These are phyloP conservation scores for Heteromormyrus szaboi DNA, from an alignment of 2,797 vertebrate species.

Conservation along the genomic window DNA sequence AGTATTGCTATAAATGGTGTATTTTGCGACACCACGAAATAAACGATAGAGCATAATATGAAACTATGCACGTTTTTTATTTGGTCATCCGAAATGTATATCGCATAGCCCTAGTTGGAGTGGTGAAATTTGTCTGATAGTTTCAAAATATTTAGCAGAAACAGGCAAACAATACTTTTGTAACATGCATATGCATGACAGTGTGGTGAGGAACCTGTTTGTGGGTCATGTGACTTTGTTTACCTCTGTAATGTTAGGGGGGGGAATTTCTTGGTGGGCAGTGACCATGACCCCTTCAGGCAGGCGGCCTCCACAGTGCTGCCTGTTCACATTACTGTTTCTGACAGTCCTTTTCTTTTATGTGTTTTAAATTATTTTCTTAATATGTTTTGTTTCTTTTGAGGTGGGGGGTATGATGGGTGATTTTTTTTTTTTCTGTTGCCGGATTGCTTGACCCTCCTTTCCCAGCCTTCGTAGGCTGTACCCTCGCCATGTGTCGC, in stretches of 20 bases:
- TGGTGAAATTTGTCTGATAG: not conserved
- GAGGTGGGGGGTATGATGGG: not conserved
- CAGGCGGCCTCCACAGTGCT: not conserved
- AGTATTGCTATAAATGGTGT: not conserved
- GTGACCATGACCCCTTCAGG: not conserved
- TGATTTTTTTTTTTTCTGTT: not conserved
- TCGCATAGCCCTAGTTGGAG: not conserved
- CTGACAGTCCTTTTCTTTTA: not conserved
- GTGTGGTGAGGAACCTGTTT: not conserved
- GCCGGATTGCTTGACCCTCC: not conserved
- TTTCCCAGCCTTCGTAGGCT: not conserved
- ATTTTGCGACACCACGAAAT: not conserved
- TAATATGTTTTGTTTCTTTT: not conserved
- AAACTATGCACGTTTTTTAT: not conserved
- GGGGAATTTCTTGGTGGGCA: not conserved
- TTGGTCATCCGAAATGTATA: not conserved
- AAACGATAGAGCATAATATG: not conserved
- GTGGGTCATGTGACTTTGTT: not conserved
- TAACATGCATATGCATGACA: not conserved
- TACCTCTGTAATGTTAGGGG: not conserved
- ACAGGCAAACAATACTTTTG: not conserved
- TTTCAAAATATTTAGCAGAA: not conserved
- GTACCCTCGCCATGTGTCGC: not conserved
- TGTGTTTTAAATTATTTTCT: not conserved
- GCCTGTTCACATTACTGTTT: not conserved